phyloP scores from a whole-genome alignment of 92 coral and sea anemone species.

The Phenganax subtilis region DNA sequence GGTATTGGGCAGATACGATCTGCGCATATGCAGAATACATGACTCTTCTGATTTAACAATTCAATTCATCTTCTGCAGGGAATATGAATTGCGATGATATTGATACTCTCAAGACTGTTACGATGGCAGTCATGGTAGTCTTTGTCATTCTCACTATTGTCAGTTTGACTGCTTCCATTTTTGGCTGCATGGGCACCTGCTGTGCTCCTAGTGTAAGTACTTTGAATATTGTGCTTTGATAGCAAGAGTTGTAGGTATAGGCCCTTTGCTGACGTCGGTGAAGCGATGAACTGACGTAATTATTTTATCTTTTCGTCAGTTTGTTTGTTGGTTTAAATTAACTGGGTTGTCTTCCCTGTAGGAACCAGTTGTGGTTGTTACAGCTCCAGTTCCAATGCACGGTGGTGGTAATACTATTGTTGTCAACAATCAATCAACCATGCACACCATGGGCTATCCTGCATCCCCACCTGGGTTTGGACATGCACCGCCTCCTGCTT shows the following conservation, averaged over 20 bases:
- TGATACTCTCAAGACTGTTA: background rate
- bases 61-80: background rate
- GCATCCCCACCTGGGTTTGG: conserved; percentile 1
- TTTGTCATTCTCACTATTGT: background rate
- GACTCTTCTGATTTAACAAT: background rate
- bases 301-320: background rate
- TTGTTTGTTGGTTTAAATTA: background rate
- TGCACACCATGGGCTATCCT: background rate
- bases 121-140: background rate
- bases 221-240: no score
- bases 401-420: background rate
- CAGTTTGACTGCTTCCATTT: background rate
- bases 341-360: background rate
- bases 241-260: no score
- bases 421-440: background rate
- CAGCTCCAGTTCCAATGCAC: background rate
- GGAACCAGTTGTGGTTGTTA: background rate
- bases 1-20: background rate
- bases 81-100: background rate
- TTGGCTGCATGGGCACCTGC: background rate
- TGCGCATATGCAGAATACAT: background rate
- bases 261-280: background rate
- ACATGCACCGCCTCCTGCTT: background rate
- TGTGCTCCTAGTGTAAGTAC: background rate
- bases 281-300: no score